phyloP scores from a whole-genome alignment of 2,113 vertebrate species.

The Melanostigma gelatinosum region DNA sequence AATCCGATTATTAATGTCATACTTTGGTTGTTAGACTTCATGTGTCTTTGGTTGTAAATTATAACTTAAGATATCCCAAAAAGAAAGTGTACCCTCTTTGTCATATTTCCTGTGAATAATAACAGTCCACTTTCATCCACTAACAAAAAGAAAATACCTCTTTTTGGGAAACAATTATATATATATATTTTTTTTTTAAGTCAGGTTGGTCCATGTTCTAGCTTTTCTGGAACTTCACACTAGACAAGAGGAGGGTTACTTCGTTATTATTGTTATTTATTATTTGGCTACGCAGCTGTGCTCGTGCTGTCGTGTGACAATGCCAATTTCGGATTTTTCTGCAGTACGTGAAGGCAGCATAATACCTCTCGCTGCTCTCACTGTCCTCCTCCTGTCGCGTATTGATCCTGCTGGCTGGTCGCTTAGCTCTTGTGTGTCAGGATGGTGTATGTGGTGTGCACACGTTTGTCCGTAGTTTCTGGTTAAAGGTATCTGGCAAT shows the following conservation, averaged over 20 bases:
- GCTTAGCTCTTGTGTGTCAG: conserved; percentile 70
- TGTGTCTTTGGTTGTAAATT: background rate
- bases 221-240: background rate
- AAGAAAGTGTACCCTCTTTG: background rate
- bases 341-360: conserved; percentile 38
- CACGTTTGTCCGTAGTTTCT: conserved; percentile 73
- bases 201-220: background rate
- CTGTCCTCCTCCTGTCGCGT: conserved; percentile 50
- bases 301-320: background rate
- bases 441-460: conserved; percentile 72
- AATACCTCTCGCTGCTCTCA: conserved; percentile 30
- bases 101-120: background rate
- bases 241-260: background rate
- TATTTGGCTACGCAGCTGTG: background rate
- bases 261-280: background rate
- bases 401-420: conserved; percentile 60
- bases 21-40: background rate
- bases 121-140: background rate
- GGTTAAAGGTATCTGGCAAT: conserved; percentile 71
- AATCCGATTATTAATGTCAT: background rate
- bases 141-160: background rate
- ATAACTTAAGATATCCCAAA: background rate
- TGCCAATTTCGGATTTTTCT: accelerated
- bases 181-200: background rate
- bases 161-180: background rate